Conservation (phyloP, 2,888 invertebrate species). For the Ypsolopha sequella region DNA sequence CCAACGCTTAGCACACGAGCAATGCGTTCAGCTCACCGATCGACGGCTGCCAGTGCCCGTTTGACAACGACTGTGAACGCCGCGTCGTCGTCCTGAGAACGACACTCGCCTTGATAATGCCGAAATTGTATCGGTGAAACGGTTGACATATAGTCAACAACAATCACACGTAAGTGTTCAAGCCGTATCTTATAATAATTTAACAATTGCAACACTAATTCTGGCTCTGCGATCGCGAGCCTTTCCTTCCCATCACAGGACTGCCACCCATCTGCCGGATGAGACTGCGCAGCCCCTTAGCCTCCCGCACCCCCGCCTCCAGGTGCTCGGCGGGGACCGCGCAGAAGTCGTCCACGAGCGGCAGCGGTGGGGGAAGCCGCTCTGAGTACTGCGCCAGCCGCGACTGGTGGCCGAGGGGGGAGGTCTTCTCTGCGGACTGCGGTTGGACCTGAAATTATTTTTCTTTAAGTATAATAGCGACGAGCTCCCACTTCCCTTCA, state of each 20-base stretch:
- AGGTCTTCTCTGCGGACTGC: constrained; percentile 44
- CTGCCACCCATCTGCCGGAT: constrained; percentile 89
- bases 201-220: constrained; percentile 23
- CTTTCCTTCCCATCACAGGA: constrained; percentile 82
- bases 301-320: constrained; percentile 74
- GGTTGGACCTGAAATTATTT: constrained; percentile 8
- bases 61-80: no score
- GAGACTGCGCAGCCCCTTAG: constrained; percentile 81
- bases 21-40: no score
- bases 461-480: no score
- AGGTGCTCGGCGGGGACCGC: constrained; percentile 85
- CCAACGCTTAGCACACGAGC: no score
- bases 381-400: constrained; percentile 74
- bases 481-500: no score
- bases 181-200: no score
- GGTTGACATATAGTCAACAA: no score
- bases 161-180: no score
- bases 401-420: constrained; percentile 70
- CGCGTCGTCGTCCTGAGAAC: no score
- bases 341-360: constrained; percentile 92
- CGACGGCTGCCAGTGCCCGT: no score
- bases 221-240: constrained; percentile 61
- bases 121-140: no score
- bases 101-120: no score
- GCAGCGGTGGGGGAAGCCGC: constrained; percentile 73